Conservation (phyloP, 53 echinoderm and acorn worm genomes). For the Zoroaster sp. region DNA sequence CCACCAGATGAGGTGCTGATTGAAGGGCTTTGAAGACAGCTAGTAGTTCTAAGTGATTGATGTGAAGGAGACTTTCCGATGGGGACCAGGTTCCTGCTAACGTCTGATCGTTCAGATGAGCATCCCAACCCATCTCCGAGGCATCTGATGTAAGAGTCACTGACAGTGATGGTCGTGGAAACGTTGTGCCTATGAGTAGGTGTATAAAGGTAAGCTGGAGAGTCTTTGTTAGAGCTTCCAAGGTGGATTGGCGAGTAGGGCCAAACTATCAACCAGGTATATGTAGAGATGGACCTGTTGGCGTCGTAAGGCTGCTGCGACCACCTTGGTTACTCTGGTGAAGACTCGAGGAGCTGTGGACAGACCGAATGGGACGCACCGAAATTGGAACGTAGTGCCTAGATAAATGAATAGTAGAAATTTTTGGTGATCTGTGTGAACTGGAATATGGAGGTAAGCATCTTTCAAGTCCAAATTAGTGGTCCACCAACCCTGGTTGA, state of each 20-base stretch:
- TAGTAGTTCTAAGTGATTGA: too few relatives aligned
- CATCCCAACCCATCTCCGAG: too few relatives aligned
- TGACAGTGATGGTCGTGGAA: too few relatives aligned
- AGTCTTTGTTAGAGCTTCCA: neutral
- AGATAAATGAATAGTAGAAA: neutral
- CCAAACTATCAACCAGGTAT: constrained; percentile 35
- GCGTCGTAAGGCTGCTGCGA: neutral
- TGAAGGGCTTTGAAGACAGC: too few relatives aligned
- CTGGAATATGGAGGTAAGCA: constrained; percentile 4
- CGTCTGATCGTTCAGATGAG: too few relatives aligned
- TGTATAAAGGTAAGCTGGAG: too few relatives aligned
- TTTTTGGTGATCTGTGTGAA: neutral
- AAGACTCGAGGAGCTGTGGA: constrained; percentile 36
- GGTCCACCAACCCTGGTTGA: constrained; percentile 6
- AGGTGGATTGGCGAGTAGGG: neutral
- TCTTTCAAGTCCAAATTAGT: constrained; percentile 20
- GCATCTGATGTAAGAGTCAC: too few relatives aligned
- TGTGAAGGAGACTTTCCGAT: too few relatives aligned
- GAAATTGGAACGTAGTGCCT: neutral
- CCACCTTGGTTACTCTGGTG: constrained; percentile 33
- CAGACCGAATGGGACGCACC: constrained; percentile 1
- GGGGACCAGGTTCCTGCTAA: too few relatives aligned
- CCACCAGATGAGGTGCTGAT: too few relatives aligned
- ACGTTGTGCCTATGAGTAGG: too few relatives aligned
- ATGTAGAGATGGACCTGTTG: constrained; percentile 13